These are phyloP conservation scores for Julus scandinavius DNA, from an alignment of 2,888 invertebrate species.

Conservation along the genomic window DNA sequence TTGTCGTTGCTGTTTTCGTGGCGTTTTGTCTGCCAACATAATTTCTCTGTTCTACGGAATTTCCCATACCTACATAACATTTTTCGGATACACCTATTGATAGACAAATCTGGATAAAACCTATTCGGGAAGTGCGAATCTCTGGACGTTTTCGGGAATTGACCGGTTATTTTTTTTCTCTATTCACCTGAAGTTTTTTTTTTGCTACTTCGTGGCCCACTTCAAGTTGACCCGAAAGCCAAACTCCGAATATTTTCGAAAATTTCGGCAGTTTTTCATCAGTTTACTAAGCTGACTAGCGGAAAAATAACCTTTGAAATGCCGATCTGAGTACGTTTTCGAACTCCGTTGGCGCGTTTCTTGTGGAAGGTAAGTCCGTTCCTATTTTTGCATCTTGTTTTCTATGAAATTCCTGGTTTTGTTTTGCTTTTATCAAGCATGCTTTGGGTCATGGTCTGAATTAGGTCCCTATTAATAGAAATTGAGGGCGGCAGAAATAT, in stretches of 20 bases:
- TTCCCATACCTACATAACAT: neutral
- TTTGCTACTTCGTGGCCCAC: slow-evolving; percentile 34
- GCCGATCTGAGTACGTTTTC: neutral
- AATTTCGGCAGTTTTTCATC: neutral
- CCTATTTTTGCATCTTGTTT: neutral
- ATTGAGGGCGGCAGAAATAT: neutral
- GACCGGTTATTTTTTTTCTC: neutral
- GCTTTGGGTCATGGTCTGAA: slow-evolving; percentile 9
- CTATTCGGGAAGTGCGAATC: neutral
- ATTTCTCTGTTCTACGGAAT: neutral
- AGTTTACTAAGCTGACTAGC: no score
- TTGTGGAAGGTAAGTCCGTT: neutral
- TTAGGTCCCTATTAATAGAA: slow-evolving; percentile 32
- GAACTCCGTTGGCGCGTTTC: neutral
- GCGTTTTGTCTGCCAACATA: no score
- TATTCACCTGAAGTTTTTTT: neutral
- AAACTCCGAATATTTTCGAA: neutral
- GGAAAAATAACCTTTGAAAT: neutral
- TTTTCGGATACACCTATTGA: neutral
- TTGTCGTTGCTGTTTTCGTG: neutral
- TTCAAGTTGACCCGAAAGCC: neutral
- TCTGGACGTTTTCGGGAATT: neutral
- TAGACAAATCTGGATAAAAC: neutral
- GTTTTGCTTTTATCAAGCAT: neutral
- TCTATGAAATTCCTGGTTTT: neutral